Percentiles rank a stretch among this genome's conserved stretches.
Evolutionary conservation across 2,113 vertebrate genomes (phyloP).

Genomic region (Gambusia affinis): DNA sequence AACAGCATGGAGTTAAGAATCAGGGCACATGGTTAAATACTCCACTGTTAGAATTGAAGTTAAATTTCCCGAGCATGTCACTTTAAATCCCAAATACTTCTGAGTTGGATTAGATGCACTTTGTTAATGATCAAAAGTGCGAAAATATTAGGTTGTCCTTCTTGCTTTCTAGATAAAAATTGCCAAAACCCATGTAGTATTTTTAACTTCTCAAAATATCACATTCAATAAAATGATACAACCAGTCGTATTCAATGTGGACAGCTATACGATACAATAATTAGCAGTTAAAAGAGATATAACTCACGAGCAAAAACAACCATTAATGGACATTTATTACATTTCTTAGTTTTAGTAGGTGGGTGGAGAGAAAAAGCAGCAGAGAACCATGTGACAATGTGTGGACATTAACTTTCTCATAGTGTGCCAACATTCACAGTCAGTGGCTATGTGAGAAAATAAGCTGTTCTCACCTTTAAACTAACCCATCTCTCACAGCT

Average conservation of each 20-base stretch:
- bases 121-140: not conserved
- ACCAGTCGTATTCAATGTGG: not conserved
- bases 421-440: not conserved
- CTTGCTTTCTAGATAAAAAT: not conserved
- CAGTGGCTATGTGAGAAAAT: slow-evolving; percentile 1
- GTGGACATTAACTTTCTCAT: slow-evolving; percentile 5
- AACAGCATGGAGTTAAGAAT: slow-evolving; percentile 12
- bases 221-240: no score
- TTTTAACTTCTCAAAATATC: not conserved
- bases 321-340: not conserved
- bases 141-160: not conserved
- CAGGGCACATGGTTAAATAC: slow-evolving; percentile 5
- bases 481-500: not conserved
- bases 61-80: not conserved
- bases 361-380: not conserved
- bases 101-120: not conserved
- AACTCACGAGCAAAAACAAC: not conserved
- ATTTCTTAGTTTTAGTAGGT: not conserved
- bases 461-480: slow-evolving; percentile 6
- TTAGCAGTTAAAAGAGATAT: not conserved
- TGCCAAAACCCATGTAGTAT: not conserved
- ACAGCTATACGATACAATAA: not conserved
- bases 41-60: slow-evolving; percentile 1
- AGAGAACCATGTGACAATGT: not conserved
- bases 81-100: not conserved